Evolutionary conservation across 1,140 invertebrate species (phyloP).

Genomic region (Carposina sasakii): DNA sequence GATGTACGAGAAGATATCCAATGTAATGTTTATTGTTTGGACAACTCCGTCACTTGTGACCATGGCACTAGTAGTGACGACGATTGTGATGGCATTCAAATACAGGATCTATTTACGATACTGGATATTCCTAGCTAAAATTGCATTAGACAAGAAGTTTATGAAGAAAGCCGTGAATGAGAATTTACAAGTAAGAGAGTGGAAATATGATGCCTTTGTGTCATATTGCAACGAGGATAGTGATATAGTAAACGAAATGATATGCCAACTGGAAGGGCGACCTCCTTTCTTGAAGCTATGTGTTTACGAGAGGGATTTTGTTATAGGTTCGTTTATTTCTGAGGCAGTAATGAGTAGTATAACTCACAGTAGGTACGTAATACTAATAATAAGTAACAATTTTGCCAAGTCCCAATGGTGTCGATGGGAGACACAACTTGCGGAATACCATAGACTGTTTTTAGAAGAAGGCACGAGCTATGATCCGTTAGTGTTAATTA

Average conservation of each 20-base stretch:
- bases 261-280: slow-evolving; percentile 72
- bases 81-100: slow-evolving; percentile 40
- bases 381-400: slow-evolving; percentile 77
- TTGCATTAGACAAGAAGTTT: slow-evolving; percentile 60
- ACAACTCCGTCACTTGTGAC: slow-evolving; percentile 44
- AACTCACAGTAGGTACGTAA: slow-evolving; percentile 74
- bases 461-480: slow-evolving; percentile 60
- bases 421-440: slow-evolving; percentile 77
- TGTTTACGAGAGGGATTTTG: slow-evolving; percentile 79
- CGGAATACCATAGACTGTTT: slow-evolving; percentile 72
- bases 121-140: slow-evolving; percentile 71
- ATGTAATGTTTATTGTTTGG: slow-evolving; percentile 48
- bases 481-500: slow-evolving; percentile 75
- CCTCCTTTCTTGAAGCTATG: slow-evolving; percentile 74
- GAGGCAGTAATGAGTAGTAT: slow-evolving; percentile 76
- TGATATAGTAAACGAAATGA: slow-evolving; percentile 74
- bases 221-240: slow-evolving; percentile 78
- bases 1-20: slow-evolving; percentile 50
- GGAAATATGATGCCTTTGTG: slow-evolving; percentile 78
- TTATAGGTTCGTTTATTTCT: slow-evolving; percentile 75
- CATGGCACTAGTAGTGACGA: slow-evolving; percentile 31
- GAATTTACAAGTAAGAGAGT: slow-evolving; percentile 34
- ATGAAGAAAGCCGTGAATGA: slow-evolving; percentile 39
- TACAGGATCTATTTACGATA: slow-evolving; percentile 71
- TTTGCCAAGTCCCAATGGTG: slow-evolving; percentile 81